phyloP scores from a whole-genome alignment of 2,888 invertebrate genomes.

The Euzophera pinguis region DNA sequence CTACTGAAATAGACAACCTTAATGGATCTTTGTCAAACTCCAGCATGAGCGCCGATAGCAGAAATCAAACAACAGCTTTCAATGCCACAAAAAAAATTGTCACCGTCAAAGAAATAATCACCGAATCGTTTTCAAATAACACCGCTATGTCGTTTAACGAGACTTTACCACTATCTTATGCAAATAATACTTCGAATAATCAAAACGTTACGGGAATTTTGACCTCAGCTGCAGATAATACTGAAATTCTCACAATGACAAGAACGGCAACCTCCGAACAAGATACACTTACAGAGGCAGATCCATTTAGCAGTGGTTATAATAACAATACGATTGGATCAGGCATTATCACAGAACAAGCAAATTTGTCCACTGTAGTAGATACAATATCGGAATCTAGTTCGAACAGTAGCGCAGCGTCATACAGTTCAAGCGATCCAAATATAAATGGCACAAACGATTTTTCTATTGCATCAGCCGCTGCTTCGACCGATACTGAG shows the following conservation, averaged over 20 bases:
- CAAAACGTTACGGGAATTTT: background rate
- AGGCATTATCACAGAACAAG: background rate
- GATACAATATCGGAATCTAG: background rate
- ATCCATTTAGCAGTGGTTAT: background rate
- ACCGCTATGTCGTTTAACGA: background rate
- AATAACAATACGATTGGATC: background rate
- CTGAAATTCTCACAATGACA: slow-evolving; percentile 6
- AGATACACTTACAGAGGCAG: background rate
- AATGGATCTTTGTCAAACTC: background rate
- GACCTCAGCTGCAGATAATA: background rate
- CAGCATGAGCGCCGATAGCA: background rate
- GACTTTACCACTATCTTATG: background rate
- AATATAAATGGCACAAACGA: background rate
- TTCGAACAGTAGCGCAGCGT: background rate
- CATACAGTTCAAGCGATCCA: background rate
- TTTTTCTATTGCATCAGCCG: background rate
- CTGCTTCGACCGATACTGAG: background rate
- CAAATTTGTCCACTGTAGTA: background rate
- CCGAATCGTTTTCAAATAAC: background rate
- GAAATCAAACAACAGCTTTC: background rate
- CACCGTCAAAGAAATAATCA: background rate
- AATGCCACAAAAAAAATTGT: background rate
- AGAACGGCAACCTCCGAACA: slow-evolving; percentile 3
- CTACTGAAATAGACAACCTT: background rate
- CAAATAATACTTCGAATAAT: background rate